Evolutionary conservation across 2,113 vertebrate genomes (phyloP), one percentile per base, ranked within the genome.

Genomic region (Camelus bactrianus): DNA sequence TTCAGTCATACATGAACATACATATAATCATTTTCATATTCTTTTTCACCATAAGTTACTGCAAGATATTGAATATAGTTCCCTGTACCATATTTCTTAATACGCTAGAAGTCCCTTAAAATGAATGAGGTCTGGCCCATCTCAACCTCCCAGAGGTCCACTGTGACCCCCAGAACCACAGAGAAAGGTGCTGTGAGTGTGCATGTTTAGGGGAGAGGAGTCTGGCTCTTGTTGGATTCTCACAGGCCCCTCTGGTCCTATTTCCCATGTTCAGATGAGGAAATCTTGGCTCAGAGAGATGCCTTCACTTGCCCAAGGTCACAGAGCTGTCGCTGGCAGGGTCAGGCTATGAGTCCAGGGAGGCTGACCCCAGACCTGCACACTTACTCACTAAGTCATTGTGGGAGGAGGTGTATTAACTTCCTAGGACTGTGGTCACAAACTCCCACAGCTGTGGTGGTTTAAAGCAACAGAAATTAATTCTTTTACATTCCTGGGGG

Each of bases 371-470:
- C n/a, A 20, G 54, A 14, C 22, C 58, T 30, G 5, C 2, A 7
- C 20, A 8, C 7, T 11, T 17, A n/a, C 35, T 14, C 38, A 24
- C 48, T 0, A 5, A 10, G 56, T 22, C 13, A 14, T n/a, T 22
- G 7, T 3, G 30, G 46, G 19, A 26, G 26, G 7, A 16, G 12
- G n/a, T 3, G 1, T 6, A 10, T 1, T 5, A 2, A 16, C 12
- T 20, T 52, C 56, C 72, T 22, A 16, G 52, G 56, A 19, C 12
- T 0, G n/a, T 81, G 48, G 32, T 19, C 16, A 50, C 22, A 14
- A 70, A 58, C 13, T 1, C 6, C 22, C 17, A 30, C 52, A 14
- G 22, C 19, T 26, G 26, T 6, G 5, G 20, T 56, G 22, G 3
- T n/a, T 77, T 79, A 13, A 35, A 48, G 30, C 30, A 28, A 30